Evolutionary conservation across 2,113 vertebrate genomes (phyloP).

Genomic region (Ploceus nigricollis): DNA sequence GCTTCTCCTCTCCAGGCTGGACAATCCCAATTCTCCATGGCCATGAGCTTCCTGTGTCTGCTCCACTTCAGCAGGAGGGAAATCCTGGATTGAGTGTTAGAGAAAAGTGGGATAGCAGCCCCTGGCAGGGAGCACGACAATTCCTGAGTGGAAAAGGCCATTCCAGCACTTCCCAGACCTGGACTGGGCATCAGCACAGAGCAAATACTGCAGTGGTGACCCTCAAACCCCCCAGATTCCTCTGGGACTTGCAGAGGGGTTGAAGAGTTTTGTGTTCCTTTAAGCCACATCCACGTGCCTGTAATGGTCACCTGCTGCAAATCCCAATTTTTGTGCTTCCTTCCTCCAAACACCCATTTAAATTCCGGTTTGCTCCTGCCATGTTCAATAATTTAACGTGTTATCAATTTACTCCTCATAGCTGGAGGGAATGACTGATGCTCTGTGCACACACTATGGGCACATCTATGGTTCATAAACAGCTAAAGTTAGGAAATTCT

Average conservation of each 20-base stretch:
- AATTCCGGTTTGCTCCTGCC: background rate
- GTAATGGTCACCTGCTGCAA: background rate
- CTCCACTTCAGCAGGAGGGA: background rate
- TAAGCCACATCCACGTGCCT: too few species aligned
- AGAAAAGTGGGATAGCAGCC: background rate
- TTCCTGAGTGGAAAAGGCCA: background rate
- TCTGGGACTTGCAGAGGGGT: background rate
- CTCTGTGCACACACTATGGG: background rate
- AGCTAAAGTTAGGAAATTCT: background rate
- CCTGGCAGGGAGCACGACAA: background rate
- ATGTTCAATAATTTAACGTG: background rate
- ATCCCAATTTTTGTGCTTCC: background rate
- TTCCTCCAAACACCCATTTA: background rate
- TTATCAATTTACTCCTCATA: background rate
- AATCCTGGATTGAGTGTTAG: rapidly evolving
- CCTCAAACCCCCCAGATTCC: background rate
- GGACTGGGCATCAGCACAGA: background rate
- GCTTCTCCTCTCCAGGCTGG: background rate
- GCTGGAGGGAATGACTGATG: background rate
- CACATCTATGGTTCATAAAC: background rate
- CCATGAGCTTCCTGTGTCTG: background rate
- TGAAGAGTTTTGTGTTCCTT: background rate
- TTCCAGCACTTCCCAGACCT: background rate
- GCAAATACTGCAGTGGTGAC: background rate
- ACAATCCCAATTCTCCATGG: background rate